These are phyloP conservation scores for Lithophane leautieri DNA, from an alignment of 2,888 invertebrate genomes.

Conservation along the genomic window DNA sequence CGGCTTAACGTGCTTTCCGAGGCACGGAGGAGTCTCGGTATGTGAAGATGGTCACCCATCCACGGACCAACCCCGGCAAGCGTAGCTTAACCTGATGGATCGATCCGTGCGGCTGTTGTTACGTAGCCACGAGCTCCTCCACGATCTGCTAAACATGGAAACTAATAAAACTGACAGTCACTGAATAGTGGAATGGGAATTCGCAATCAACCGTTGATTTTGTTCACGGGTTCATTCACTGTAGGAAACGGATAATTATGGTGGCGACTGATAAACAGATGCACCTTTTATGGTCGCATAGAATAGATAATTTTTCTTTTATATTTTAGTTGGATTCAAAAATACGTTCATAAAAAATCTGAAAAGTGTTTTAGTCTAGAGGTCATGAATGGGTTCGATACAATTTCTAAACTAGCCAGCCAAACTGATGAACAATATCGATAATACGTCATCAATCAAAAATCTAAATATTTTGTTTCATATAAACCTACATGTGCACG, in stretches of 20 bases:
- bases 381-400: background rate
- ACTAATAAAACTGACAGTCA: background rate
- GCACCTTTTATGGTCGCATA: constrained; percentile 7
- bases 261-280: constrained; percentile 5
- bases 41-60: too few species aligned
- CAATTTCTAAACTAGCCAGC: background rate
- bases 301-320: background rate
- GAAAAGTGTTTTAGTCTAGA: background rate
- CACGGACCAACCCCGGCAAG: too few species aligned
- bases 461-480: too few species aligned
- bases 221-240: background rate
- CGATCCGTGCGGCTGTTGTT: too few species aligned
- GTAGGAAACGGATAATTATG: constrained; percentile 52
- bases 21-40: too few species aligned
- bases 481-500: too few species aligned
- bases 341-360: too few species aligned
- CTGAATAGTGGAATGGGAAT: background rate
- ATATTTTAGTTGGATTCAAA: background rate
- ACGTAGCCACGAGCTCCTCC: too few species aligned
- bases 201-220: background rate
- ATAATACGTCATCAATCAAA: background rate
- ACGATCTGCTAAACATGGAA: background rate
- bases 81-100: too few species aligned
- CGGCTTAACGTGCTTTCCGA: too few species aligned
- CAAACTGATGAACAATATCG: background rate